phyloP scores from a whole-genome alignment of 1,140 invertebrate genomes.

The Helicoverpa armigera region DNA sequence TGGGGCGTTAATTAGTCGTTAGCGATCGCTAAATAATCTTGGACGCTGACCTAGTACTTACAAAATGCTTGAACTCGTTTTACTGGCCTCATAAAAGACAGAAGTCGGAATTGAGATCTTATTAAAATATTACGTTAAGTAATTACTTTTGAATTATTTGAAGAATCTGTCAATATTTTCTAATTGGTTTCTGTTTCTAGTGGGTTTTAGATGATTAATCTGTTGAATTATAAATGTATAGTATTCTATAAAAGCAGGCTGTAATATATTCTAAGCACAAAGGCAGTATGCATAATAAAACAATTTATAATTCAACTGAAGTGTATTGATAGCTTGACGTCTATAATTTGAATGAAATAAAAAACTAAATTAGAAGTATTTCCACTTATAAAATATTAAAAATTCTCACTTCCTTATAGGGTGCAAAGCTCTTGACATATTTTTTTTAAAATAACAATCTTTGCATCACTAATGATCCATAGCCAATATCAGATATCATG shows the following conservation, averaged over 20 bases:
- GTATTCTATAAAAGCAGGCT: neutral
- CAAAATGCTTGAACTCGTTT: conserved; percentile 2
- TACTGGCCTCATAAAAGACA: conserved; percentile 12
- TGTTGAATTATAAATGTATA: neutral
- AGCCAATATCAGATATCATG: neutral
- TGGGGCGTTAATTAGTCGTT: conserved; percentile 60
- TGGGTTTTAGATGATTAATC: neutral
- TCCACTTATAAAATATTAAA: no score
- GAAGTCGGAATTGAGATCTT: neutral
- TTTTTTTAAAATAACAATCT: neutral
- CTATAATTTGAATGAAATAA: no score
- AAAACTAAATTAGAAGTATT: no score
- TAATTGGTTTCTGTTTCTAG: neutral
- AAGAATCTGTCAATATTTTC: neutral
- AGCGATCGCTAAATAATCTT: conserved; percentile 56
- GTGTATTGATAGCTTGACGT: no score
- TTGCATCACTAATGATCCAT: conserved; percentile 2
- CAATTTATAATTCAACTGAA: no score
- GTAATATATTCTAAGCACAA: neutral
- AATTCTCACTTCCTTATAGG: no score
- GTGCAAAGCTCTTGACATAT: neutral
- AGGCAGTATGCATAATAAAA: neutral
- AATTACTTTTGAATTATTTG: no score
- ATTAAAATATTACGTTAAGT: no score
- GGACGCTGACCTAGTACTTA: conserved; percentile 39